Percentiles rank a stretch among this genome's conserved stretches.
phyloP scores from a whole-genome alignment of 2,797 vertebrate genomes.

The Hoplostethus mediterraneus region DNA sequence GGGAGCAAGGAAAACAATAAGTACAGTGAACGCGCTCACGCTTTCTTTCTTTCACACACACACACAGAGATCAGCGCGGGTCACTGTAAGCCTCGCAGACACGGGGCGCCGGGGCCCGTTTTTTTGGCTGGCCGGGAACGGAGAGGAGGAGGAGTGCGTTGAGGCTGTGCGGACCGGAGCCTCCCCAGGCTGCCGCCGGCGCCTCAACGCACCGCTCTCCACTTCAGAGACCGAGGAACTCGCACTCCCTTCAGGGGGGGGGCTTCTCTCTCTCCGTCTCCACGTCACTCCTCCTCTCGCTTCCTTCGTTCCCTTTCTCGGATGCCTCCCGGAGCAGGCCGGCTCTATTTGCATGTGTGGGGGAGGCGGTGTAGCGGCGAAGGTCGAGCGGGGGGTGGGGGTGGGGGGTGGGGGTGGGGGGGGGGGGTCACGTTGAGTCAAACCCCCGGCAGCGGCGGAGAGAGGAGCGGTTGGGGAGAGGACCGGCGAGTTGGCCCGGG shows the following conservation, averaged over 20 bases:
- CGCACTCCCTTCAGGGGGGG: constrained; percentile 80
- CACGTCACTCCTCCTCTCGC: constrained; percentile 21
- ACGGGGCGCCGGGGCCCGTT: constrained; percentile 77
- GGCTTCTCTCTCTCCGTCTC: constrained; percentile 53
- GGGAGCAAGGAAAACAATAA: constrained; percentile 82
- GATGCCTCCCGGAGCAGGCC: constrained; percentile 75
- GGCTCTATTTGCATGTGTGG: constrained; percentile 84
- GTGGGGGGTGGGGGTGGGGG: not conserved
- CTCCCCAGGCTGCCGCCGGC: constrained; percentile 72
- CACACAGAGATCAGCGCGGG: constrained; percentile 81
- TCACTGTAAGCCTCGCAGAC: constrained; percentile 84
- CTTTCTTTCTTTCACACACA: constrained; percentile 65
- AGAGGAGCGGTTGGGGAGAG: constrained; percentile 78
- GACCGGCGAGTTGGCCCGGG: constrained; percentile 76
- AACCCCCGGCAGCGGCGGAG: constrained; percentile 78
- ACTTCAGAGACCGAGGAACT: constrained; percentile 75
- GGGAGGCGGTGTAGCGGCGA: constrained; percentile 79
- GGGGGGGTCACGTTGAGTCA: constrained; percentile 82
- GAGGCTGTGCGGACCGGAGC: constrained; percentile 70
- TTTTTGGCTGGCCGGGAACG: constrained; percentile 80
- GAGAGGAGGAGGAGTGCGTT: constrained; percentile 80
- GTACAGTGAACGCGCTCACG: constrained; percentile 75
- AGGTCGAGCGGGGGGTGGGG: constrained; percentile 58
- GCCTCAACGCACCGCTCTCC: constrained; percentile 63
- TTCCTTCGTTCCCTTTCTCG: constrained; percentile 51